phyloP scores from a whole-genome alignment of 2,797 vertebrate species.

The Chelonia mydas region DNA sequence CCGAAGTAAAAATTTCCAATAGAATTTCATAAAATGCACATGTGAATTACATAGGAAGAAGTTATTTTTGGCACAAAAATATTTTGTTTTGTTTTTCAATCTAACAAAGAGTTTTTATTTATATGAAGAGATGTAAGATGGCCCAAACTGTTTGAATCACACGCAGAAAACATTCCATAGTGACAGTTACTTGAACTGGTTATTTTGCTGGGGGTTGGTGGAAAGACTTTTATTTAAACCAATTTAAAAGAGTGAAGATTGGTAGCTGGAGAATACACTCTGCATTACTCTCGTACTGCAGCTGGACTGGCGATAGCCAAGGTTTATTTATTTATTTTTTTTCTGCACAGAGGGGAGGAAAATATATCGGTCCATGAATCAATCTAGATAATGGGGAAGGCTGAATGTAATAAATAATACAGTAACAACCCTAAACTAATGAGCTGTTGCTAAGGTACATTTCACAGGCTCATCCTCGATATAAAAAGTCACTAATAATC shows the following conservation, averaged over 20 bases:
- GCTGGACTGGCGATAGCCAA: conserved; percentile 76
- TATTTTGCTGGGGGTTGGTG: conserved; percentile 46
- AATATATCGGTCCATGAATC: conserved; percentile 93
- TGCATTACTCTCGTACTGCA: conserved; percentile 67
- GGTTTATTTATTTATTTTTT: conserved; percentile 79
- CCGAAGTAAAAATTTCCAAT: conserved; percentile 47
- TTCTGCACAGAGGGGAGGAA: conserved; percentile 84
- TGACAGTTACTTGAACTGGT: conserved; percentile 73
- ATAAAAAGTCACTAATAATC: conserved; percentile 97
- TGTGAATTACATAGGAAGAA: conserved; percentile 45
- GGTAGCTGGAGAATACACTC: conserved; percentile 73
- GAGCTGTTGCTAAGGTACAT: conserved; percentile 96
- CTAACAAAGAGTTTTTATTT: conserved; percentile 51
- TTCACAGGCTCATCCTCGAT: conserved; percentile 95
- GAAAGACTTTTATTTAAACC: conserved; percentile 70
- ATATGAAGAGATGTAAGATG: conserved; percentile 68
- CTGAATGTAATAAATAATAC: conserved; percentile 99
- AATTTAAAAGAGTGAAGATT: conserved; percentile 75
- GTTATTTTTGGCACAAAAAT: conserved; percentile 64
- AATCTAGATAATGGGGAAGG: conserved; percentile 98
- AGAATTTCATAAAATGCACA: conserved; percentile 55
- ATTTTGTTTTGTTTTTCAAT: conserved; percentile 57
- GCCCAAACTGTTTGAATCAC: conserved; percentile 56
- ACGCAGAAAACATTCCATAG: conserved; percentile 53
- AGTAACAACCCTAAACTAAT: conserved; percentile 99